Conservation (phyloP, 1,140 invertebrate species). For the Pseudobourletiella spinata region DNA sequence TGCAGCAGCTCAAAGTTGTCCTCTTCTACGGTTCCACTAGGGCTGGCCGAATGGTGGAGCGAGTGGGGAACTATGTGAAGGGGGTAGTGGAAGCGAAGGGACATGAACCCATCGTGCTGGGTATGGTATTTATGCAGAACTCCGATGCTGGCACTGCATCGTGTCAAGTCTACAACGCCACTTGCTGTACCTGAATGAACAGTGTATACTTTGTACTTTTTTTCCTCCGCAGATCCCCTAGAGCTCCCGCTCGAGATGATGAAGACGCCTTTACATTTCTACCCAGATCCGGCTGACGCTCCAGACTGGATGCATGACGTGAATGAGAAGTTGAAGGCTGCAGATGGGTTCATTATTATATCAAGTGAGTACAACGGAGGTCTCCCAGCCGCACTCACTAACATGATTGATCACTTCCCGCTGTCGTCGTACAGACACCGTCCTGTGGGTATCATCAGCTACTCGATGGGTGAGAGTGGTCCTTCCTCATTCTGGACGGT, state of each 20-base stretch:
- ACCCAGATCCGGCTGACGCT: constrained; percentile 37
- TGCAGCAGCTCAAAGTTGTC: constrained; percentile 18
- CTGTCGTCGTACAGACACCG: constrained; percentile 41
- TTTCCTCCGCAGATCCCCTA: constrained; percentile 41
- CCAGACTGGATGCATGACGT: constrained; percentile 41
- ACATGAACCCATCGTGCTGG: constrained; percentile 24
- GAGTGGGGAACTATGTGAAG: constrained; percentile 21
- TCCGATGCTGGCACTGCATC: neutral
- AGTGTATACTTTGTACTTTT: neutral
- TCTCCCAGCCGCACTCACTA: constrained; percentile 44
- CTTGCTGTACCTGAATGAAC: neutral
- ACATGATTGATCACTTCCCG: constrained; percentile 45
- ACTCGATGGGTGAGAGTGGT: constrained; percentile 44
- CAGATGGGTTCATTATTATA: constrained; percentile 45
- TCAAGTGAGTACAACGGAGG: constrained; percentile 46
- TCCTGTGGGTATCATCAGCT: constrained; percentile 44
- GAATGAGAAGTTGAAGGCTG: constrained; percentile 39
- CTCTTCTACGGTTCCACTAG: constrained; percentile 28
- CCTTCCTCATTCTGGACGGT: neutral
- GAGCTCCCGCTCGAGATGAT: constrained; percentile 41
- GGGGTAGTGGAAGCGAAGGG: constrained; percentile 13
- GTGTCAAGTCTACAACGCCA: neutral
- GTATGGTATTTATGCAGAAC: too few species aligned
- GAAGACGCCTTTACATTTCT: constrained; percentile 40
- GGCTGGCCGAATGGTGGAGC: constrained; percentile 19